Evolutionary conservation across 1,140 invertebrate species (phyloP), one percentile per base, ranked within the genome.

Genomic region (Heliconius hewitsoni): DNA sequence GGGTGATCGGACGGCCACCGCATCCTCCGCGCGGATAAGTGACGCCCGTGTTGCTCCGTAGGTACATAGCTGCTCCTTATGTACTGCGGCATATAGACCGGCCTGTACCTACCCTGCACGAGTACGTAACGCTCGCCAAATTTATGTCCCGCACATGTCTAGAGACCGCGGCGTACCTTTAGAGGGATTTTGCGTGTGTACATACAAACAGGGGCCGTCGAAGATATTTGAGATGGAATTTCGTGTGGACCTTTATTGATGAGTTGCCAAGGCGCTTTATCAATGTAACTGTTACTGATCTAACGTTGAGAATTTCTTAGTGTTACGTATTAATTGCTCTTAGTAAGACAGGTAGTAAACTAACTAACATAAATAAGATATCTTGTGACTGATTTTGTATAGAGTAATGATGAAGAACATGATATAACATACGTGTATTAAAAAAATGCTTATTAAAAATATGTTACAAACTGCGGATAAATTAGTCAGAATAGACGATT

Each of bases 91-190:
- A 94, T 89, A 93, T 94, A 92, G 90, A 90, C 90, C 85, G 88
- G 23, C 60, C 60, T 66, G 27, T 30, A 93, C 90, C 90, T 93
- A 66, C 23, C 23, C 60, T 66, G 60, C 11, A 11, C 55, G 55
- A 66, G 60, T 66, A 93, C 89, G 91, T 93, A 91, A 92, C 91
- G 90, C 88, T 92, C 90, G 91, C 91, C 93, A 94, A 93, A 93
- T 94, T 94, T 94, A 94, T 94, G 93, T 94, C 90, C 91, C 91
- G 91, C 91, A 94, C 93, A 94, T 94, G 93, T 93, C 91, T 94
- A 87, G 90, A 91, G 91, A 93, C 93, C 93, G 93, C 93, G 92
- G 89, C 85, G 91, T 91, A 92, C 92, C 93, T 93, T 93, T 88
- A 90, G 90, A 91, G 91, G 93, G 93, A 93, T 93, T 94, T 94